Base-by-base conservation (phyloP, 2,797 vertebrate genomes). In the Eremophila alpestris region DNA sequence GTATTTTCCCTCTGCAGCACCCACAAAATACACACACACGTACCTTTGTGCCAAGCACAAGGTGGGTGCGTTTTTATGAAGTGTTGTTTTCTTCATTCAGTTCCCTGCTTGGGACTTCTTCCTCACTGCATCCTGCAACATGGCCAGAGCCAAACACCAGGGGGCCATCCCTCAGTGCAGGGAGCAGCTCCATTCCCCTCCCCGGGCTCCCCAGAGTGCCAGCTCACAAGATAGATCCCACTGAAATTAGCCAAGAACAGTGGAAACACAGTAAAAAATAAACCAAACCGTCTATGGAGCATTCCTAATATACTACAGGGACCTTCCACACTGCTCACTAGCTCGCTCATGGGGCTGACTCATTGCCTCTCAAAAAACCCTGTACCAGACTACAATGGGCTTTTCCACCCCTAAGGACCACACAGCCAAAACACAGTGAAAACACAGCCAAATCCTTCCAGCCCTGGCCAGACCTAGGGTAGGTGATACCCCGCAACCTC, bases 401-500 rank as follows among this genome's bases (percentile, higher is more conserved):
- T 88, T 80, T 67, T 40, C 64, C 49, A 32, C 7, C 32, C 27
- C 14, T 13, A 18, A 23, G 10, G 20, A 73, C 24, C 51, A 30
- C 18, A 27, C 0, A 58, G 38, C 26, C 20, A 69, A 84, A 94
- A 52, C n/a, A 65, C 51, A 77, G 41, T 19, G 45, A 26, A 58
- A 89, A 51, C 45, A 52, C 38, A 64, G 15, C 34, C 59, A 76
- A 56, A 36, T 26, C 60, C 68, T 83, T 56, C 29, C 30, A 78
- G 27, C n/a, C 24, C 52, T 58, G 43, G 56, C 41, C 59, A 77
- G 43, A 54, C 15, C 62, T 32, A 64, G 32, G 29, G 38, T 23
- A 26, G 34, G 32, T 3, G 2, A 68, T 29, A 38, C 1, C 40
- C 17, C n/a, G 6, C 58, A 38, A 0, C 4, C 21, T 49, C 26